Conservation (phyloP, 2,113 vertebrate genomes). For the Rallus limicola region DNA sequence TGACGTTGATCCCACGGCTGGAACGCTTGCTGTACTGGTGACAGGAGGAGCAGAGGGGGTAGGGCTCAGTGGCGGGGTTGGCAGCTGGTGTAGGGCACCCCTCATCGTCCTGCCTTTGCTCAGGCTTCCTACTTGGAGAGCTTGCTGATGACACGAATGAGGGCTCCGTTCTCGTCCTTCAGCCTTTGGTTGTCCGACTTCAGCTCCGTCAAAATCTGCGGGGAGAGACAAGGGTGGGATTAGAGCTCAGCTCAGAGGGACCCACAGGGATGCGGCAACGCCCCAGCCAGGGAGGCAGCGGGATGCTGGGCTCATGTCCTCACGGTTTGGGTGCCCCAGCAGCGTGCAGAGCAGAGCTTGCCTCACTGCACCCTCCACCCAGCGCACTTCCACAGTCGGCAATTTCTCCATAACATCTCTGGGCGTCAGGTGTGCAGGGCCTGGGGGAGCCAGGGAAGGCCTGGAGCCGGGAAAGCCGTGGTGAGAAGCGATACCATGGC, state of each 20-base stretch:
- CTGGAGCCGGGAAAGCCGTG: accelerated
- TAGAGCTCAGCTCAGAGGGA: not conserved
- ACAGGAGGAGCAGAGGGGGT: not conserved
- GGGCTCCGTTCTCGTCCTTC: constrained; percentile 96
- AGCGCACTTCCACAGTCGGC: accelerated
- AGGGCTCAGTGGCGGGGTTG: not conserved
- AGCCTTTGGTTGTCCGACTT: constrained; percentile 97
- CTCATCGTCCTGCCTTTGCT: constrained; percentile 21
- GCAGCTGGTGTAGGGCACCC: constrained; percentile 48
- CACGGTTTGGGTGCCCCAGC: not conserved
- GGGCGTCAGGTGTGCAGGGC: not conserved
- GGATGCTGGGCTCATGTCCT: not conserved
- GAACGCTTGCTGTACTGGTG: constrained; percentile 27
- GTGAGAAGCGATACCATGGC: not conserved
- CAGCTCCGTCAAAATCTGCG: constrained; percentile 92
- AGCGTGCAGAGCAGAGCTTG: not conserved
- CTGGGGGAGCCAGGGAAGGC: not conserved
- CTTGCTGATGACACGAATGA: constrained; percentile 99
- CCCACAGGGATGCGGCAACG: not conserved
- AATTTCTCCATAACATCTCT: not conserved
- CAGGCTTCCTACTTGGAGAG: constrained; percentile 88
- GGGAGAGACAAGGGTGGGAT: not conserved
- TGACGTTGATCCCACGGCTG: constrained; percentile 48
- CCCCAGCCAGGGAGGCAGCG: not conserved
- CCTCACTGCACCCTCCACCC: not conserved